phyloP scores from a whole-genome alignment of 2,797 vertebrate genomes.

The Sebastes umbrosus region DNA sequence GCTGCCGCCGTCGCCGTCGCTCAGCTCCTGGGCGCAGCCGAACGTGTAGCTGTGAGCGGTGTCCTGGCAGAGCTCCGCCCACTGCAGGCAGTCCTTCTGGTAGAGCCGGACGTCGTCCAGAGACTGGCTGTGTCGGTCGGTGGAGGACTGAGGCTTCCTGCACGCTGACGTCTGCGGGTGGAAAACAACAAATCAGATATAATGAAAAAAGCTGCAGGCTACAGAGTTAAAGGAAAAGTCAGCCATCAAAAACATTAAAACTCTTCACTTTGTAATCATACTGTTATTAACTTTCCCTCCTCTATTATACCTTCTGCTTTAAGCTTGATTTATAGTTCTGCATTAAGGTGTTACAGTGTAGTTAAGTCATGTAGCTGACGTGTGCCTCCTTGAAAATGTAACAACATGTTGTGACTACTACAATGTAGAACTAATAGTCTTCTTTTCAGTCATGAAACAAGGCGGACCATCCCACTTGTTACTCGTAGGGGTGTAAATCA shows the following conservation, averaged over 20 bases:
- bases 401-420: background rate
- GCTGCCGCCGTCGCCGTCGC: constrained; percentile 76
- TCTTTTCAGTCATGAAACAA: background rate
- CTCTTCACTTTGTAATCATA: background rate
- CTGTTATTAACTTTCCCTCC: background rate
- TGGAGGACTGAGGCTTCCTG: constrained; percentile 92
- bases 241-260: background rate
- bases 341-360: background rate
- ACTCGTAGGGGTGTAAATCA: background rate
- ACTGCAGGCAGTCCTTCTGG: constrained; percentile 93
- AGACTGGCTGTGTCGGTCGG: constrained; percentile 96
- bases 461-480: background rate
- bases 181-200: background rate
- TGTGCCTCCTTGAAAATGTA: background rate
- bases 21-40: constrained; percentile 91
- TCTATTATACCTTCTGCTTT: background rate
- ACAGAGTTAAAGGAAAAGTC: no score
- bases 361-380: background rate
- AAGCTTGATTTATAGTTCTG: background rate
- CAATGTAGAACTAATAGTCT: background rate
- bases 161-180: constrained; percentile 81
- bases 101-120: constrained; percentile 95
- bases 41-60: constrained; percentile 98
- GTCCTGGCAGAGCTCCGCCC: constrained; percentile 95
- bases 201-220: background rate